These are phyloP conservation scores for Melinaea menophilus DNA, from an alignment of 2,888 invertebrate genomes.

Conservation along the genomic window DNA sequence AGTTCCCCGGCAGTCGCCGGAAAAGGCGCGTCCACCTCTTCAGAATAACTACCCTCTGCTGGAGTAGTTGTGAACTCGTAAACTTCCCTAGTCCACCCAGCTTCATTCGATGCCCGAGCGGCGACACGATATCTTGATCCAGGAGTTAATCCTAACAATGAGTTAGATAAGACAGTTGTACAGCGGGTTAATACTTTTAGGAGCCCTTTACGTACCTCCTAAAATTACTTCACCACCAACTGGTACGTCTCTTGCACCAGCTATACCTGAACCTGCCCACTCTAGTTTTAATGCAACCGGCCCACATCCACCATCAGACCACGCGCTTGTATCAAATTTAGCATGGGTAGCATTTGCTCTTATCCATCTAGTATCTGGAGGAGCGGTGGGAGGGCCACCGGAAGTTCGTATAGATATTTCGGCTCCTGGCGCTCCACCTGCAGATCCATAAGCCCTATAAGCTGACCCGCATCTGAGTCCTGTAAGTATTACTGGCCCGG, in stretches of 20 bases:
- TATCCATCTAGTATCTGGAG: slow-evolving; percentile 86
- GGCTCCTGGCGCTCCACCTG: slow-evolving; percentile 87
- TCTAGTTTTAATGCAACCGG: slow-evolving; percentile 88
- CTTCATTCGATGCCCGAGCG: slow-evolving; percentile 79
- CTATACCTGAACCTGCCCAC: slow-evolving; percentile 75
- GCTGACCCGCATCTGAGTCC: slow-evolving; percentile 90
- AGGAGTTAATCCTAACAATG: slow-evolving; percentile 61
- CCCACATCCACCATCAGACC: slow-evolving; percentile 92
- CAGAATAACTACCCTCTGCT: slow-evolving; percentile 72
- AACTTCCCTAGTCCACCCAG: slow-evolving; percentile 78
- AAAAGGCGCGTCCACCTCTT: slow-evolving; percentile 69
- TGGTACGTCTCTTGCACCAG: slow-evolving; percentile 67
- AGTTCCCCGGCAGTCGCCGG: slow-evolving; percentile 70
- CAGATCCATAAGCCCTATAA: slow-evolving; percentile 88
- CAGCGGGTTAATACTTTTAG: background rate
- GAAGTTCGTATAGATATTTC: slow-evolving; percentile 89
- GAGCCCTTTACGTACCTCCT: slow-evolving; percentile 50
- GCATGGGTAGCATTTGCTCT: slow-evolving; percentile 88
- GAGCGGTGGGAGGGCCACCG: slow-evolving; percentile 80
- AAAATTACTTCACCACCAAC: slow-evolving; percentile 69
- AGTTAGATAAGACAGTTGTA: background rate
- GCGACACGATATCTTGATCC: slow-evolving; percentile 80
- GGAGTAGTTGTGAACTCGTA: slow-evolving; percentile 79
- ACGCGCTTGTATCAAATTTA: slow-evolving; percentile 86
- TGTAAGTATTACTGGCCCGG: slow-evolving; percentile 78